These are phyloP conservation scores for Sebastolobus altivelis DNA, from an alignment of 2,797 vertebrate species.

Conservation along the genomic window DNA sequence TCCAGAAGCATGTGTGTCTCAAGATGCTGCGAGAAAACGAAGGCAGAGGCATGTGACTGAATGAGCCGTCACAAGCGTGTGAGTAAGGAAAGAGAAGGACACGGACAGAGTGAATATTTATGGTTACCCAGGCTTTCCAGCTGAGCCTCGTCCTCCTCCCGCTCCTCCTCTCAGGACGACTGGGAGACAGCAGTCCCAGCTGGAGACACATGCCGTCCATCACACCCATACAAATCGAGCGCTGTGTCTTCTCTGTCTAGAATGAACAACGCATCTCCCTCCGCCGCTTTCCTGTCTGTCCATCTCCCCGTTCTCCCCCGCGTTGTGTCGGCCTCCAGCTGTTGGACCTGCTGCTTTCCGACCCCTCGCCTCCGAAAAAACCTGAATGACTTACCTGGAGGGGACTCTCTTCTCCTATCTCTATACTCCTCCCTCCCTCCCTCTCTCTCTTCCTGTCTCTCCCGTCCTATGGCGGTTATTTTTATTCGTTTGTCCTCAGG, in stretches of 20 bases:
- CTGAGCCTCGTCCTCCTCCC: slow-evolving; percentile 66
- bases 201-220: slow-evolving; percentile 73
- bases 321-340: background rate
- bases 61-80: background rate
- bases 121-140: slow-evolving; percentile 80
- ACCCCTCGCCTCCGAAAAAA: slow-evolving; percentile 24
- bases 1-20: background rate
- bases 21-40: background rate
- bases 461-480: slow-evolving; percentile 71
- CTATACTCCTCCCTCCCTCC: slow-evolving; percentile 44
- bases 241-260: slow-evolving; percentile 20
- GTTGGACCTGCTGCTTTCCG: background rate
- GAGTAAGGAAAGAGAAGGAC: background rate
- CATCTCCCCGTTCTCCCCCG: slow-evolving; percentile 8
- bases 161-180: slow-evolving; percentile 55
- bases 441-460: slow-evolving; percentile 32
- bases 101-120: slow-evolving; percentile 9
- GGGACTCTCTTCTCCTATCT: slow-evolving; percentile 39
- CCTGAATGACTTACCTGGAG: slow-evolving; percentile 37
- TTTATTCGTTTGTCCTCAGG: slow-evolving; percentile 77
- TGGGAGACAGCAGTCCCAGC: slow-evolving; percentile 74
- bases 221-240: slow-evolving; percentile 40
- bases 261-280: slow-evolving; percentile 2
- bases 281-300: slow-evolving; percentile 24
- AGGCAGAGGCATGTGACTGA: background rate